Evolutionary conservation across 2,113 vertebrate genomes (phyloP), one percentile per base, ranked within the genome.

Genomic region (Anoplopoma fimbria): DNA sequence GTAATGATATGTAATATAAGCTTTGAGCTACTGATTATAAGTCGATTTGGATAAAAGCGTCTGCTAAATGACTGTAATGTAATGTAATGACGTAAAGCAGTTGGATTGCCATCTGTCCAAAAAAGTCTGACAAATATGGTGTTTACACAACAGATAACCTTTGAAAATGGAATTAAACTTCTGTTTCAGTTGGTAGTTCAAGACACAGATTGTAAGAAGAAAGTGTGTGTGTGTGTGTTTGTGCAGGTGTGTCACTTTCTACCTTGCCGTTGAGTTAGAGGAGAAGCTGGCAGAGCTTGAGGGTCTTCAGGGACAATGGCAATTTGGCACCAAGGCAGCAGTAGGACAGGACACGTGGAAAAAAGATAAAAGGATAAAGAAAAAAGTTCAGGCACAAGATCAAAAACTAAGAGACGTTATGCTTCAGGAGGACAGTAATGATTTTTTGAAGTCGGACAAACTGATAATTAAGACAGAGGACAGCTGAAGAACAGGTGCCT

Each of bases 281-380:
- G 93, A 89, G 86, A 95, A 95, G 91, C 93, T 95, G 83, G 93
- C 83, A 8, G 95, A 95, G 90, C 93, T 95, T 69, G 95, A 95
- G 76, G 95, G 95, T 93, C 95, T 96, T 93, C 63, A 33, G 69
- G 74, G 58, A 58, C 75, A 72, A 70, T 1, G 34, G 51, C 27
- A 51, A 84, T 69, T 47, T 63, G 34, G 53, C 62, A 87, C 27
- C 62, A 29, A 29, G 42, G 68, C 33, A 68, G 21, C 36, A 64
- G 45, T 14, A 33, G 42, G 67, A 53, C 72, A 40, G 65, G 36
- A 69, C 73, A 89, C 40, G 83, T 34, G 68, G 64, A 86, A 9
- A 42, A 42, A 13, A 53, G 23, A 53, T 9, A 53, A 53, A 23
- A 55, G 49, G 58, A 84, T 19, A 51, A 51, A 23, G 9, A 69